Evolutionary conservation across 2,113 vertebrate species (phyloP).

Genomic region (Mus spicilegus): DNA sequence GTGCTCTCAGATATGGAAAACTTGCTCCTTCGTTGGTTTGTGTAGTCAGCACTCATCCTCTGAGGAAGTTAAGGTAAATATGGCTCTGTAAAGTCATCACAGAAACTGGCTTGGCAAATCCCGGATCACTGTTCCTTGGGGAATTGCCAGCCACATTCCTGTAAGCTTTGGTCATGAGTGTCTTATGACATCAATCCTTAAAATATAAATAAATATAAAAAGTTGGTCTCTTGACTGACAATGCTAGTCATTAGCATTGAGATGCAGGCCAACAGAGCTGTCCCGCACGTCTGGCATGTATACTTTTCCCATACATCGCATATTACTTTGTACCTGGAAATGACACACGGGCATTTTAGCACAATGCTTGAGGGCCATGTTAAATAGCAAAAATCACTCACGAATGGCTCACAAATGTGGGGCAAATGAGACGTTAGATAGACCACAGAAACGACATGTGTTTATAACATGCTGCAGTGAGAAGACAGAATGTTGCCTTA

Average conservation of each 20-base stretch:
- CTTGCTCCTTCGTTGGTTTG: neutral
- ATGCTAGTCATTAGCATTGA: neutral
- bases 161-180: neutral
- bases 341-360: neutral
- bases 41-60: neutral
- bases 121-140: neutral
- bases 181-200: neutral
- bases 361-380: neutral
- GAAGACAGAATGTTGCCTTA: neutral
- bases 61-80: neutral
- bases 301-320: neutral
- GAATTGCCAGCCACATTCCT: neutral
- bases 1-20: neutral
- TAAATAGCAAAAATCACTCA: neutral
- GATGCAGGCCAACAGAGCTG: neutral
- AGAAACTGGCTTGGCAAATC: neutral
- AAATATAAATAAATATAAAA: neutral
- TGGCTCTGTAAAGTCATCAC: neutral
- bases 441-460: neutral
- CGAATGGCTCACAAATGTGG: neutral
- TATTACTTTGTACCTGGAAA: neutral
- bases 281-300: neutral
- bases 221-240: neutral
- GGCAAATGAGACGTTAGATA: neutral
- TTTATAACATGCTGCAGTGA: neutral